These are phyloP conservation scores for Buceros bicornis DNA, from an alignment of 2,797 vertebrate genomes.

Conservation along the genomic window DNA sequence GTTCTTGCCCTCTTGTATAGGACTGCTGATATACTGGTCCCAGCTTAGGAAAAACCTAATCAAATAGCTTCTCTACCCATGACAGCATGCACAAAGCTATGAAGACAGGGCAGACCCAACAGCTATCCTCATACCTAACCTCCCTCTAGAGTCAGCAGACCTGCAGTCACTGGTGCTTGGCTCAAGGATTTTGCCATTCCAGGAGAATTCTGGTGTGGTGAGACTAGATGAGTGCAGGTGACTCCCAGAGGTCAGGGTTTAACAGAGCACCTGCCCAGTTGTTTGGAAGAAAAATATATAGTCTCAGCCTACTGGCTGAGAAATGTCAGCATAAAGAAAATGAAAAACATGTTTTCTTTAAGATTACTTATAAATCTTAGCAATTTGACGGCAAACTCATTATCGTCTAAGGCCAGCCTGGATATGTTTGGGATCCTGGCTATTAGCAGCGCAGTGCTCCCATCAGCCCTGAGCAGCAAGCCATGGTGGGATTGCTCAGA, in stretches of 20 bases:
- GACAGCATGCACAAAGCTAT: neutral
- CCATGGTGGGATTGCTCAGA: neutral
- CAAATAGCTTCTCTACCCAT: neutral
- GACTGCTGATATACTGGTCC: neutral
- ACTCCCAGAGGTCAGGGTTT: neutral
- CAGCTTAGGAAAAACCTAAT: neutral
- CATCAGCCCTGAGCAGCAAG: neutral
- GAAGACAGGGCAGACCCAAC: neutral
- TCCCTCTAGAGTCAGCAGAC: neutral
- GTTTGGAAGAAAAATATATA: neutral
- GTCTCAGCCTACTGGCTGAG: neutral
- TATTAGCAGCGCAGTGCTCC: accelerated
- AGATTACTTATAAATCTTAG: neutral
- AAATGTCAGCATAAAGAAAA: neutral
- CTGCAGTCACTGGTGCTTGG: neutral
- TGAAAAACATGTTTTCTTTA: neutral
- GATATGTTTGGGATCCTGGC: neutral
- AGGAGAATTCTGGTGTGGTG: too few species aligned
- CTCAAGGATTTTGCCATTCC: neutral
- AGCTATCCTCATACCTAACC: neutral
- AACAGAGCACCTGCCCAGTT: neutral
- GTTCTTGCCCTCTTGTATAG: neutral
- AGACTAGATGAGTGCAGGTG: neutral
- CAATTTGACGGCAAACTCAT: neutral
- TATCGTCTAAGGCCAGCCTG: neutral